Conservation (phyloP, 2,113 vertebrate species). For the Glaucomys volans region DNA sequence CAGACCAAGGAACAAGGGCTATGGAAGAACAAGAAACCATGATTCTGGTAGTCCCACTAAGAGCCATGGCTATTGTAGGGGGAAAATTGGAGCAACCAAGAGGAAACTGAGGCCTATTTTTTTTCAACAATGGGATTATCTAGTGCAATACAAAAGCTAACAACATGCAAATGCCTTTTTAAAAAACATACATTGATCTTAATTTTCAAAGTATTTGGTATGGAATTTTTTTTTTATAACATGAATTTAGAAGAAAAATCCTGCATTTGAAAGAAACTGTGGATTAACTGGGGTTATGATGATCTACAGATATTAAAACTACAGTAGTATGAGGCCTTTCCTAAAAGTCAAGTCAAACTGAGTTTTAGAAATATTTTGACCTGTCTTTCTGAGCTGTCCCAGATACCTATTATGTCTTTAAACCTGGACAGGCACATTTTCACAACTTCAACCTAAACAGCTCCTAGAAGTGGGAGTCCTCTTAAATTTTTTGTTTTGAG, state of each 20-base stretch:
- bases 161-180: not conserved
- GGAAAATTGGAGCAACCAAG: not conserved
- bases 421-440: not conserved
- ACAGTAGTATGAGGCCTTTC: not conserved
- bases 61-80: not conserved
- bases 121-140: not conserved
- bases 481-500: not conserved
- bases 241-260: slow-evolving; percentile 53
- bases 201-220: slow-evolving; percentile 51
- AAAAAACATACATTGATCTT: slow-evolving; percentile 13
- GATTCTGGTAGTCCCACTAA: not conserved
- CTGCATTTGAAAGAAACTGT: not conserved
- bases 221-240: slow-evolving; percentile 2
- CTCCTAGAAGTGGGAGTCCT: not conserved
- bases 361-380: slow-evolving; percentile 2
- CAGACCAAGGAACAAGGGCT: not conserved
- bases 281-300: not conserved
- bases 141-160: not conserved
- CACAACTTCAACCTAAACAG: not conserved
- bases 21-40: not conserved
- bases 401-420: not conserved
- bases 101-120: not conserved
- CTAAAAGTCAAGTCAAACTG: not conserved
- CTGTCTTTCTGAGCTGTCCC: not conserved
- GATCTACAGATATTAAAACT: slow-evolving; percentile 7